Conservation (phyloP, 2,797 vertebrate species). For the Champsocephalus esox region DNA sequence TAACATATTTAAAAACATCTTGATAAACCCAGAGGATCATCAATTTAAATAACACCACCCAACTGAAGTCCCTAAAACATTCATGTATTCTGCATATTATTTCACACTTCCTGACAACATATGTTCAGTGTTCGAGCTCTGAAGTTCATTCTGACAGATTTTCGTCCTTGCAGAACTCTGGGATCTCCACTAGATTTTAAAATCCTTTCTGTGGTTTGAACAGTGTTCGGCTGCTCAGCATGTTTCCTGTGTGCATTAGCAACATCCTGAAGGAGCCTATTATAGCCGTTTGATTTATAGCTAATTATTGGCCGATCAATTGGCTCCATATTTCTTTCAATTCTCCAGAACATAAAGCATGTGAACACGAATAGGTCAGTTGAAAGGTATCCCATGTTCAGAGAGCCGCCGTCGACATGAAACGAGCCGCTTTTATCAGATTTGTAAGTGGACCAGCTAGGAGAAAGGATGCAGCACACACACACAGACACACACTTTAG, state of each 20-base stretch:
- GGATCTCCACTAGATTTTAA: neutral
- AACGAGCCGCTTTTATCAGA: neutral
- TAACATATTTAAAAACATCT: neutral
- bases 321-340: neutral
- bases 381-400: neutral
- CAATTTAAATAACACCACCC: neutral
- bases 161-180: neutral
- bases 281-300: neutral
- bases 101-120: neutral
- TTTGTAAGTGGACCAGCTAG: neutral
- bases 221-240: neutral
- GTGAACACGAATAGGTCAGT: neutral
- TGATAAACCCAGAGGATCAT: neutral
- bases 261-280: neutral
- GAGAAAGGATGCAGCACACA: constrained; percentile 25
- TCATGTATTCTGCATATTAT: neutral
- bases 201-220: neutral
- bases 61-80: neutral
- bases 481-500: constrained; percentile 29
- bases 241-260: constrained; percentile 10
- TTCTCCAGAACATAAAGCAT: constrained; percentile 3
- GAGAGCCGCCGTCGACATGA: neutral
- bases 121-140: neutral
- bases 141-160: neutral
- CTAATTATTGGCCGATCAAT: neutral